Percentiles rank a stretch among this genome's conserved stretches.
Conservation (phyloP, 2,888 invertebrate species). For the Lepidocyrtoides sp. region DNA sequence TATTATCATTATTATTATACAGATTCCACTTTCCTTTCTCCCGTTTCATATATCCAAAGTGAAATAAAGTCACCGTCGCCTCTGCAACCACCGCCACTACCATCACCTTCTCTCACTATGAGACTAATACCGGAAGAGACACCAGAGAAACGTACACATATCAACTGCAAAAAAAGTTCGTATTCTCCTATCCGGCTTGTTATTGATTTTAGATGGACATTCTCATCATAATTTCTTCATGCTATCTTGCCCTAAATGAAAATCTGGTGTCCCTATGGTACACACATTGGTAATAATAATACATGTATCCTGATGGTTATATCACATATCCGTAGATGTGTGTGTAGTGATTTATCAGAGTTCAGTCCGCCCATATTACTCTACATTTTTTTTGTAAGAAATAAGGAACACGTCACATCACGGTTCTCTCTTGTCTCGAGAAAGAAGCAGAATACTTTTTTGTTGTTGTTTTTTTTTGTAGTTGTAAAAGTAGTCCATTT, state of each 20-base stretch:
- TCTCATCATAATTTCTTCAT: conserved; percentile 13
- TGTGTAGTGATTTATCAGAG: neutral
- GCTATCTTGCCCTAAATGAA: conserved; percentile 31
- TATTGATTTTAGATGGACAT: conserved; percentile 63
- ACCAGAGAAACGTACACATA: conserved; percentile 4
- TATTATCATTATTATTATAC: no score
- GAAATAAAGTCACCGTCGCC: no score
- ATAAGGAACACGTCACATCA: neutral
- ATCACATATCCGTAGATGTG: neutral
- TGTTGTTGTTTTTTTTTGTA: neutral
- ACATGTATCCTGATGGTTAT: no score
- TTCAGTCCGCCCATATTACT: no score
- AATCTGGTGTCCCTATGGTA: conserved; percentile 30
- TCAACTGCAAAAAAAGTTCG: neutral
- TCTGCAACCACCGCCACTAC: neutral
- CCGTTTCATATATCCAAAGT: neutral
- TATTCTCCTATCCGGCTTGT: conserved; percentile 9
- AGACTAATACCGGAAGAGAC: conserved; percentile 1
- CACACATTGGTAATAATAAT: no score
- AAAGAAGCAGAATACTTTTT: neutral
- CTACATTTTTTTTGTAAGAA: neutral
- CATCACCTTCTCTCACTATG: no score
- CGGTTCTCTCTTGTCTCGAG: neutral
- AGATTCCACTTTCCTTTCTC: neutral
- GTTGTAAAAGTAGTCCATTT: no score